Base-by-base conservation (phyloP, 2,888 invertebrate genomes). In the Cybosia mesomella region DNA sequence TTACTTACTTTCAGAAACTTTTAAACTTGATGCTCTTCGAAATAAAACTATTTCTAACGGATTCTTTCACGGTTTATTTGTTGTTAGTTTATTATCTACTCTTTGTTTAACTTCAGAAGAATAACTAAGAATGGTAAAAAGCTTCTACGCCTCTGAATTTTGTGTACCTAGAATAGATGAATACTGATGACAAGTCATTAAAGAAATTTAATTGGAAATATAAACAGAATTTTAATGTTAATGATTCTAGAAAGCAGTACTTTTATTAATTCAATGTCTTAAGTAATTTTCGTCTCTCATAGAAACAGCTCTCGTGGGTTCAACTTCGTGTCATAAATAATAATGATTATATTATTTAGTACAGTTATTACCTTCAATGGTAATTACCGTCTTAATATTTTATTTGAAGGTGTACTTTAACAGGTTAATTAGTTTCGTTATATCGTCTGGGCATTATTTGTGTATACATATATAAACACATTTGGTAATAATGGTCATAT, bases 191-290 rank as follows among this genome's bases (percentile, higher is more conserved):
- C 18, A 7, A 43, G 0, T 43, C 43, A 49, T n/a, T 49, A 9
- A 49, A n/a, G 3, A 43, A 43, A 18, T 5, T 43, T 18, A 18
- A n/a, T 9, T 65, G 65, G 68, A 67, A 67, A 22, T 13, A n/a
- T 28, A 59, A 58, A 73, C 62, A 58, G 57, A 57, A 68, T 68
- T 55, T 54, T 21, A 36, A 68, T 70, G 53, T 34, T 53, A 79
- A 68, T 54, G 64, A 55, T 49, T 13, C 24, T 63, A 34, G 54
- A 69, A 59, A 77, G 71, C 32, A 67, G 61, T 55, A 66, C 13
- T 67, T 75, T 70, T 68, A 71, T 62, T 55, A 64, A 58, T 67
- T 68, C 49, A 61, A 68, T 61, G 63, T 65, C 68, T 71, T 32
- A 28, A 24, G 21, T 61, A 70, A 64, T 68, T 74, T 70, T 71